Base-by-base conservation (phyloP, 2,113 vertebrate species). In the Dissostichus mawsoni region DNA sequence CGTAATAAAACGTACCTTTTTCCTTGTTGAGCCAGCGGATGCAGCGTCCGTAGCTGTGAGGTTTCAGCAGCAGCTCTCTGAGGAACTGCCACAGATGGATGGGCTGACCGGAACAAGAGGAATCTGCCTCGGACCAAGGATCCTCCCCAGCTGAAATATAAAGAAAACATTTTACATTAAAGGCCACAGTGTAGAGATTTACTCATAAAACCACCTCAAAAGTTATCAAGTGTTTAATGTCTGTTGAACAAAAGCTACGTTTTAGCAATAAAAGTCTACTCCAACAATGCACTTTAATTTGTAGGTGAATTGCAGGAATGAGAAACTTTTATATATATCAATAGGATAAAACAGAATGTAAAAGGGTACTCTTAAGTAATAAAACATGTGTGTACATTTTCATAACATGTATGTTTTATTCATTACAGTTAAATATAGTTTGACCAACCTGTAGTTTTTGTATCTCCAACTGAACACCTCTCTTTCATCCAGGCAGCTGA, bases 51-150 rank as follows among this genome's bases (percentile, higher is more conserved):
- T 99, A 99, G 93, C 92, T 98, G 94, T 98, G 96, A 0, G 98
- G 98, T 61, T 98, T 99, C 76, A 98, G 95, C 63, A 99, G 94
- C 47, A 99, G 97, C 87, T 99, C 98, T 64, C 96, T 95, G 81
- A 99, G 96, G 90, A 99, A 99, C 91, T 99, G 98, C 98, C 98
- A 99, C 29, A 99, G 95, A 90, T 99, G 98, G 76, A 99, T 99
- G 18, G 98, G 97, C 83, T 99, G 98, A 76, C 97, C 96, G 0
- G 98, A 96, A 14, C 97, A 97, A 13, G 97, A 99, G 0, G 98
- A 99, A 76, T 99, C 98, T 3, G 96, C 97, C 90, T 99, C 97
- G 0, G 95, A 93, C 97, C 97, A 98, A 64, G 95, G 75, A 72
- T 96, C 94, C 55, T 96, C 96, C 1, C 9, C 17, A 3, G 78